Base-by-base conservation (phyloP, 2,113 vertebrate species). In the Scortum barcoo region DNA sequence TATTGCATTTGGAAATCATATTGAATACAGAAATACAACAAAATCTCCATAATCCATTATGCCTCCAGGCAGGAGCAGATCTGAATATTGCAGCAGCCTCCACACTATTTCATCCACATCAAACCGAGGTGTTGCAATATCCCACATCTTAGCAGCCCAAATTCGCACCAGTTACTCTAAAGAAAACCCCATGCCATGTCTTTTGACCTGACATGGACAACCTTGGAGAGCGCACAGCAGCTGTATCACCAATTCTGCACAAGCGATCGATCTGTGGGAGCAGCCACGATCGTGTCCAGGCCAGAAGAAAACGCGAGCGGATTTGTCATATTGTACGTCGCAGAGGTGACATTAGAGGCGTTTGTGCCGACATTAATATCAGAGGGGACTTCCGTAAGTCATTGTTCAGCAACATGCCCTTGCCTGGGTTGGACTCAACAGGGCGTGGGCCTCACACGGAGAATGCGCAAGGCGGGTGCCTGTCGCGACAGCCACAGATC, bases 371-470 rank as follows among this genome's bases (percentile, higher is more conserved):
- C 72, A 82, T 68, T 50, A 53, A 3, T 60, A 65, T 80, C 61
- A 70, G 33, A 17, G 1, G 1, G 40, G 63, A 86, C 78, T 83
- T 86, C 77, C 67, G 69, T 84, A 69, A 58, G 88, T 80, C 87
- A 76, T 84, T 85, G 86, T 86, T 88, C 74, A 78, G 87, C 84
- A 89, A 26, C 86, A 65, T 85, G 88, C 85, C 86, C 78, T 81
- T 90, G 87, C 73, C 70, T 69, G 82, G 83, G 85, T 33, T 86
- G 87, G 82, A 91, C 88, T 87, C 85, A 91, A 88, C 88, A 95
- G 95, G 95, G 95, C 95, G 95, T 95, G 94, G 95, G 95, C 94
- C 95, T 94, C 88, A 22, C 72, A 77, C 83, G 7, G 92, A 92
- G 86, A 91, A 91, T 95, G 95, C 94, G 93, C 93, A 93, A 92